A percentile compares a stretch with the other conserved stretches of the same genome.
These are phyloP conservation scores for Scatophagus argus DNA, from an alignment of 2,113 vertebrate species.

Conservation along the genomic window DNA sequence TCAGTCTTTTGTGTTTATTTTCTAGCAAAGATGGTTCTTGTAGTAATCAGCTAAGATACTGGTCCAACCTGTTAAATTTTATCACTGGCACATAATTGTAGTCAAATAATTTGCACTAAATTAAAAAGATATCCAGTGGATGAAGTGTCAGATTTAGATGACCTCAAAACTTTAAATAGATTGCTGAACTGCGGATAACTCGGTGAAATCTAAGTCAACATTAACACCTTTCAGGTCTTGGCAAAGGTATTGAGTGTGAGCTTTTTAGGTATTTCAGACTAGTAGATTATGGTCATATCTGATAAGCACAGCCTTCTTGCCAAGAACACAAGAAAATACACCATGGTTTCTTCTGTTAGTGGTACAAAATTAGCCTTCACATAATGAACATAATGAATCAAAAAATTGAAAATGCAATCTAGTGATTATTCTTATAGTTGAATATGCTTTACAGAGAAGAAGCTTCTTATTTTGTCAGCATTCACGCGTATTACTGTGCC, in stretches of 20 bases:
- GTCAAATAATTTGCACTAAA: not conserved
- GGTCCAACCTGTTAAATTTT: not conserved
- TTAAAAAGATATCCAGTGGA: not conserved
- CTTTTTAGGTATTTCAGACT: not conserved
- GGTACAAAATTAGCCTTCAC: too few species aligned
- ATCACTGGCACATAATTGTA: not conserved
- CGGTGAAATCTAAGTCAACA: not conserved
- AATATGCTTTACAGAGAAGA: not conserved
- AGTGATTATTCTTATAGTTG: not conserved
- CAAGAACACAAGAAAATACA: not conserved
- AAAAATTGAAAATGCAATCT: not conserved
- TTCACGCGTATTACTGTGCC: not conserved
- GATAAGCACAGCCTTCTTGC: not conserved
- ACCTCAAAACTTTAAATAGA: not conserved
- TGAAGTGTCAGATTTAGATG: not conserved
- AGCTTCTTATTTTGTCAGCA: not conserved
- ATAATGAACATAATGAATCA: not conserved
- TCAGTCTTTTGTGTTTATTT: not conserved
- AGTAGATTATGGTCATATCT: not conserved
- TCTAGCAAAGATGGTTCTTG: not conserved
- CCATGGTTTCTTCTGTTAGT: too few species aligned
- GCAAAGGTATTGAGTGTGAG: not conserved
- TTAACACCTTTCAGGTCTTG: not conserved
- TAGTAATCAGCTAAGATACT: not conserved
- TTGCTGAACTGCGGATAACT: not conserved